Evolutionary conservation across 2,113 vertebrate genomes (phyloP).

Genomic region (Sphyrna mokarran): DNA sequence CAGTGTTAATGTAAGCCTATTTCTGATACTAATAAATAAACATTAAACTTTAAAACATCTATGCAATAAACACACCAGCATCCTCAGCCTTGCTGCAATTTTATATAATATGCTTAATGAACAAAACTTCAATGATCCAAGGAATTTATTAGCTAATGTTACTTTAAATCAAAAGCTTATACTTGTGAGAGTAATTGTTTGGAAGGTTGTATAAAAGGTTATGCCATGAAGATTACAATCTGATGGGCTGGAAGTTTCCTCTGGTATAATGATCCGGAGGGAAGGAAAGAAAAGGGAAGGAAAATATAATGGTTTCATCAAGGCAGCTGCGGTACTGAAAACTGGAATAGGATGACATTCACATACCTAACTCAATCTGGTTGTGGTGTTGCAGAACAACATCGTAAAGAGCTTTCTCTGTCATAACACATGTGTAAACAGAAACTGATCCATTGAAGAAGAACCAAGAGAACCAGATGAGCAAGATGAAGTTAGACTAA

Average conservation of each 20-base stretch:
- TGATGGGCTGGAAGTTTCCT: neutral
- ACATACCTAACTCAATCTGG: neutral
- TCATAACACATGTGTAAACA: neutral
- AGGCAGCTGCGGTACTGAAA: neutral
- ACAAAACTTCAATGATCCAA: too few species aligned
- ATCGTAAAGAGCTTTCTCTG: neutral
- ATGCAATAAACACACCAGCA: too few species aligned
- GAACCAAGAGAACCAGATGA: neutral
- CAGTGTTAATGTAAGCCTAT: too few species aligned
- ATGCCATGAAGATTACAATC: neutral
- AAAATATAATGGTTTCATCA: neutral
- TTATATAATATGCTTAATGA: too few species aligned
- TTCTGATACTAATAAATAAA: too few species aligned
- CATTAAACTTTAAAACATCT: too few species aligned
- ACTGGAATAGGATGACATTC: neutral
- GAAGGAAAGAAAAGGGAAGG: neutral
- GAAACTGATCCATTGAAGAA: neutral
- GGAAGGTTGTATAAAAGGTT: neutral
- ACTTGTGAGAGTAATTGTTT: neutral
- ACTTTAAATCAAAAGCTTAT: neutral
- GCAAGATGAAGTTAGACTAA: neutral
- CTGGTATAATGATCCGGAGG: neutral
- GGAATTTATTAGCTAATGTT: too few species aligned
- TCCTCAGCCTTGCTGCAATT: too few species aligned
- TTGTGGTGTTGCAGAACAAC: neutral